Evolutionary conservation across 2,888 invertebrate species (phyloP).

Genomic region (Schizaphis graminum): DNA sequence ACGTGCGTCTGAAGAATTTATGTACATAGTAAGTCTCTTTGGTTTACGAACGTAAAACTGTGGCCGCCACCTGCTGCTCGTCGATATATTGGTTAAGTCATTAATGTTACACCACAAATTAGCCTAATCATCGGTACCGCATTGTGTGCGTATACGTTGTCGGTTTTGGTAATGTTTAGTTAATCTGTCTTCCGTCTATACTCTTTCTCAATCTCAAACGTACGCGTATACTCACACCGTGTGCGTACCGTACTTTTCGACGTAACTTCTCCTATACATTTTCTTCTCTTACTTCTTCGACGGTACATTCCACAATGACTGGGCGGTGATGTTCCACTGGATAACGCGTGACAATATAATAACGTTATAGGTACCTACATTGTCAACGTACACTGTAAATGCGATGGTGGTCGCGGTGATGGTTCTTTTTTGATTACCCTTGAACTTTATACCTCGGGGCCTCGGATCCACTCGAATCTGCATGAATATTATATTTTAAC

Average conservation of each 20-base stretch:
- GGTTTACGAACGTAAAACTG: neutral
- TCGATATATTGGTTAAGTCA: slow-evolving; percentile 57
- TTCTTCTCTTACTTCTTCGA: neutral
- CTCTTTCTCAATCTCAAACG: neutral
- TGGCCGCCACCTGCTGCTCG: slow-evolving; percentile 46
- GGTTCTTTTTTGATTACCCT: neutral
- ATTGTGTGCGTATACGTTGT: slow-evolving; percentile 52
- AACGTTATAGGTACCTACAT: neutral
- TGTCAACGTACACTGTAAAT: neutral
- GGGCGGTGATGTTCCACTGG: slow-evolving; percentile 46
- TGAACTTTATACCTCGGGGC: slow-evolving; percentile 16
- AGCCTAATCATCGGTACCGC: slow-evolving; percentile 64
- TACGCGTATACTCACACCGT: neutral
- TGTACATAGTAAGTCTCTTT: neutral
- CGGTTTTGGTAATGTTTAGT: slow-evolving; percentile 58
- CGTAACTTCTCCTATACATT: neutral
- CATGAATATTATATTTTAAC: neutral
- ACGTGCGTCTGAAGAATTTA: neutral
- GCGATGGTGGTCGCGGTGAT: neutral
- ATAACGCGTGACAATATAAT: slow-evolving; percentile 55
- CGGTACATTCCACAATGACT: slow-evolving; percentile 61
- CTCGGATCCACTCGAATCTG: neutral
- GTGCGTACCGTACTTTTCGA: slow-evolving; percentile 17
- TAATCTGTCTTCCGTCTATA: slow-evolving; percentile 39
- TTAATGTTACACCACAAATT: slow-evolving; percentile 56